Evolutionary conservation across 2,888 invertebrate species (phyloP), one percentile per base, ranked within the genome.

Genomic region (Ichneumon xanthorius): DNA sequence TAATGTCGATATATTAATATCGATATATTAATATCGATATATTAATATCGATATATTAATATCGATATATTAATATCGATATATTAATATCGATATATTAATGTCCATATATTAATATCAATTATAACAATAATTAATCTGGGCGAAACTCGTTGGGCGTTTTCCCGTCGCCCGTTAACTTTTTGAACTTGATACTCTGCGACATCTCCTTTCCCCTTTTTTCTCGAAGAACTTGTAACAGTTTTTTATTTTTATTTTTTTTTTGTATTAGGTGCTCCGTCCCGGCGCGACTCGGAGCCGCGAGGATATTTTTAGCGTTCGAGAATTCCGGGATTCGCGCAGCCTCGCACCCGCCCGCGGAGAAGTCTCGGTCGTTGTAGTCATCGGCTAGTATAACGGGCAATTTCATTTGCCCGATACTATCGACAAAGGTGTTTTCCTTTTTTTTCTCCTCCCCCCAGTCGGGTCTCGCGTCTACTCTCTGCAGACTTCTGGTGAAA

Each of bases 381-480:
- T 63, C 68, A 68, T 73, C 26, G 65, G 37, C 75, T 48, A 75
- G 82, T 78, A 48, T 48, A 82, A 79, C 82, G 71, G 73, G 78
- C 81, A 82, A 85, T 85, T 85, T 85, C 75, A 85, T 85, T 85
- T 78, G 82, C 71, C 58, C 85, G 78, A 85, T 85, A 79, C 70
- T 70, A 85, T 81, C 78, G 85, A 75, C 78, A 81, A 78, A 68
- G 61, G 70, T 65, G 75, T 58, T 19, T 68, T 45, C 50, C 14
- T 50, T 22, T 61, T 40, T 71, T 58, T 55, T 63, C 50, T 33
- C n/a, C 63, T 14, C 65, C 6, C 9, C 26, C 65, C 67, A 22
- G 61, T 73, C 37, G n/a, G 11, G n/a, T 45, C 22, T 73, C 30
- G 22, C 70, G 55, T 84, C 71, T 80, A 48, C 22, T 48, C 61